Conservation (phyloP, 2,113 vertebrate genomes). For the Cololabis saira region DNA sequence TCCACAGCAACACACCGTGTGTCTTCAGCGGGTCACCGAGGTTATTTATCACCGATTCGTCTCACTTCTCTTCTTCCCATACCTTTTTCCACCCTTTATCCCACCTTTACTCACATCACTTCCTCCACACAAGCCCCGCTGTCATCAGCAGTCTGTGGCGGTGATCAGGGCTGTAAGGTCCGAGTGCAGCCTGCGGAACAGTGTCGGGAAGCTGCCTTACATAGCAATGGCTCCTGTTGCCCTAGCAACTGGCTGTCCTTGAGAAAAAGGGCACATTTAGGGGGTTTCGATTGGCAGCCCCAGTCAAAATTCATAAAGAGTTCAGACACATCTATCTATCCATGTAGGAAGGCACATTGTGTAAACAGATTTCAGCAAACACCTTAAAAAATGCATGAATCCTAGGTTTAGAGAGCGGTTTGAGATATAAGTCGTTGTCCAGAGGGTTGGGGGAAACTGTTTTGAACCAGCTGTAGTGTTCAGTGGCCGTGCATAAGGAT, state of each 20-base stretch:
- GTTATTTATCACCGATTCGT: constrained; percentile 39
- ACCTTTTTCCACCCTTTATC: constrained; percentile 17
- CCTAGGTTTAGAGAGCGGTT: constrained; percentile 3
- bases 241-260: constrained; percentile 74
- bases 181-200: constrained; percentile 68
- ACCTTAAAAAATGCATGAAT: constrained; percentile 36
- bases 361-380: constrained; percentile 29
- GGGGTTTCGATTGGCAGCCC: constrained; percentile 49
- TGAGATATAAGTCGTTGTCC: constrained; percentile 8
- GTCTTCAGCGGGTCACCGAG: too few relatives aligned
- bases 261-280: constrained; percentile 58
- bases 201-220: constrained; percentile 61
- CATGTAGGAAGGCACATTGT: constrained; percentile 3
- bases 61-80: constrained; percentile 14
- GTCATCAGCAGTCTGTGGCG: constrained; percentile 69
- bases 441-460: background rate
- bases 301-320: constrained; percentile 59
- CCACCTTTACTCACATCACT: constrained; percentile 7
- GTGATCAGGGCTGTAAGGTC: constrained; percentile 52
- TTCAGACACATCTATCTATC: constrained; percentile 41
- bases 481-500: constrained; percentile 6
- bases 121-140: constrained; percentile 29
- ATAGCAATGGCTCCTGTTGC: constrained; percentile 70
- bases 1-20: background rate
- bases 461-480: constrained; percentile 1